These are phyloP conservation scores for Rhizoglyphus robini DNA, from an alignment of 1,140 invertebrate species.

Conservation along the genomic window DNA sequence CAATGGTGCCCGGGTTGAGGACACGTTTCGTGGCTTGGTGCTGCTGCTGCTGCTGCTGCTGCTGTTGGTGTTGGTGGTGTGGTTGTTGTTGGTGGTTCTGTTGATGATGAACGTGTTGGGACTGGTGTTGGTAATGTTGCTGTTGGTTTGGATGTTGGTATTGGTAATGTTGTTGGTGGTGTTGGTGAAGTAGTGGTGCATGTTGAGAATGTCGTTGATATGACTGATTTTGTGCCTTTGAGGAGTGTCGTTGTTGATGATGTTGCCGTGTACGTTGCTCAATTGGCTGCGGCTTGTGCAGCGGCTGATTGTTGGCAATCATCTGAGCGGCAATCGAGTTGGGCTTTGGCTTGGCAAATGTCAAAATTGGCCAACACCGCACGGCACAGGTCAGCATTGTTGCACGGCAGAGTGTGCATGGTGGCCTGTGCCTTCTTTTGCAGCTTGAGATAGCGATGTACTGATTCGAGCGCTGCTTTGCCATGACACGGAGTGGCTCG, in stretches of 20 bases:
- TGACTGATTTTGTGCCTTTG: no score
- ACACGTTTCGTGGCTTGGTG: no score
- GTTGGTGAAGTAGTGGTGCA: no score
- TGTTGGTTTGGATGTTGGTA: not conserved
- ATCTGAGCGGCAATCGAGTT: not conserved
- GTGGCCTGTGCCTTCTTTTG: not conserved
- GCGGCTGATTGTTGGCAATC: not conserved
- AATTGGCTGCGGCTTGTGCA: not conserved
- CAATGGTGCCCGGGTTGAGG: no score
- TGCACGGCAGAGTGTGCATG: not conserved
- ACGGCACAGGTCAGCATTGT: not conserved
- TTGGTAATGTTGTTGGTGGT: not conserved
- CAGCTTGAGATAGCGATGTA: not conserved
- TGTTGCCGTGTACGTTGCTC: not conserved
- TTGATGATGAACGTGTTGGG: not conserved
- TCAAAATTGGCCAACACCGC: not conserved
- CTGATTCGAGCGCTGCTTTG: not conserved
- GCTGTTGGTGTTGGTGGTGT: not conserved
- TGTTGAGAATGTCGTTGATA: no score
- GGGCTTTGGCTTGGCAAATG: not conserved
- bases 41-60: no score
- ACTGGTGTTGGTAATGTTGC: not conserved
- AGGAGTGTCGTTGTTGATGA: not conserved
- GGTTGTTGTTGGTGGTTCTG: not conserved
- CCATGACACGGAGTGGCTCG: not conserved